Base-by-base conservation (phyloP, 2,888 invertebrate species). In the Ditula angustiorana region DNA sequence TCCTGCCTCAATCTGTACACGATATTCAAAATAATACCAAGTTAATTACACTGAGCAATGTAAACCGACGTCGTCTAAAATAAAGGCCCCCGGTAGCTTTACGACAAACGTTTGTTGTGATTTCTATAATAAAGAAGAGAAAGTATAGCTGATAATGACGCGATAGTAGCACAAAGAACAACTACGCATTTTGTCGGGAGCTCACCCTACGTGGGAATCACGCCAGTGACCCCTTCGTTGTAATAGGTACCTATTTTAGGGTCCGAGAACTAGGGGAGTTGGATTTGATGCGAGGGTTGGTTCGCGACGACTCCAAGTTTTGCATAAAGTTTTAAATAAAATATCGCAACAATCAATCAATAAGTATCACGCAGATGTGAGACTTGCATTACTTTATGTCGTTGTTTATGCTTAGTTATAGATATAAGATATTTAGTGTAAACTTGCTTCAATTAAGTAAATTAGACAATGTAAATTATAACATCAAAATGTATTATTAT, bases 231-330 rank as follows among this genome's bases (percentile, higher is more conserved):
- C 63, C 67, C 69, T 70, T 66, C 30, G 67, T 66, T 37, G 67
- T 70, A 66, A 70, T 69, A 70, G 66, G 67, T 67, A 41, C 41
- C 41, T 41, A 70, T 67, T 58, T 67, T 70, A 67, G 69, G 70
- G 70, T 67, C 65, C 67, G 63, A 61, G 58, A 61, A 52, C 30
- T 67, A 59, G 68, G 66, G 61, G 69, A 68, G 67, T 63, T 44
- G 63, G 24, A 24, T 55, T 63, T 63, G 55, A 68, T 61, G 57
- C 55, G 64, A 66, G 68, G 63, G 67, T 67, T 62, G 63, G 35
- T 53, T 53, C 11, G 37, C 46, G 67, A 28, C 30, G 49, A 41
- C 24, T 63, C 59, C 24, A 55, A 55, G 30, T 63, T 64, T 50
- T 58, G 50, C 50, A 58, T 58, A 50, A 24, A 64, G 46, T 59